phyloP scores from a whole-genome alignment of 1,140 invertebrate species.

The Pteromalus puparum region DNA sequence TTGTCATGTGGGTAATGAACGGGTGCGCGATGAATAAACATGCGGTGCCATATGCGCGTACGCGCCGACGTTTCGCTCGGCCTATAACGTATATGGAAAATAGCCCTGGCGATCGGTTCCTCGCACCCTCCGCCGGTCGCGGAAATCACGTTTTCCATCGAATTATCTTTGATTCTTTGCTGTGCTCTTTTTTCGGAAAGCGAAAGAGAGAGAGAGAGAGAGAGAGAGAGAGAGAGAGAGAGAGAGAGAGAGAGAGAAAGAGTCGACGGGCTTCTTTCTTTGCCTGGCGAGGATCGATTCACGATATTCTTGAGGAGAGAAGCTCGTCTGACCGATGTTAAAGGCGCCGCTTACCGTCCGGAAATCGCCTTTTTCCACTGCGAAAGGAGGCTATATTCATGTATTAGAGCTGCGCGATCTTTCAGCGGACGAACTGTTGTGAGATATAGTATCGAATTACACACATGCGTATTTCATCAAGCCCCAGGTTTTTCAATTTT shows the following conservation, averaged over 20 bases:
- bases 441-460: no score
- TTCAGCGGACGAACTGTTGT: no score
- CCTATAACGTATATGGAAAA: conserved; percentile 59
- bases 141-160: conserved; percentile 20
- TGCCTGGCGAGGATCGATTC: neutral
- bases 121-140: neutral
- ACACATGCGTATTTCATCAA: no score
- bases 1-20: conserved; percentile 75
- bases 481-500: no score
- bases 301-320: no score
- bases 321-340: neutral
- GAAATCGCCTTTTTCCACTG: neutral
- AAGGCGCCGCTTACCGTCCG: conserved; percentile 3
- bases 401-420: no score
- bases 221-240: no score
- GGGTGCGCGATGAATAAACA: conserved; percentile 72
- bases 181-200: neutral
- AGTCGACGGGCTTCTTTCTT: no score
- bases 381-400: neutral
- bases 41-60: conserved; percentile 56
- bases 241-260: no score
- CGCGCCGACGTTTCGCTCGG: neutral
- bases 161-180: neutral
- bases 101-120: conserved; percentile 12
- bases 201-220: no score